Evolutionary conservation across 2,888 invertebrate species (phyloP), one percentile per base, ranked within the genome.

Genomic region (Sarcophaga variegata): DNA sequence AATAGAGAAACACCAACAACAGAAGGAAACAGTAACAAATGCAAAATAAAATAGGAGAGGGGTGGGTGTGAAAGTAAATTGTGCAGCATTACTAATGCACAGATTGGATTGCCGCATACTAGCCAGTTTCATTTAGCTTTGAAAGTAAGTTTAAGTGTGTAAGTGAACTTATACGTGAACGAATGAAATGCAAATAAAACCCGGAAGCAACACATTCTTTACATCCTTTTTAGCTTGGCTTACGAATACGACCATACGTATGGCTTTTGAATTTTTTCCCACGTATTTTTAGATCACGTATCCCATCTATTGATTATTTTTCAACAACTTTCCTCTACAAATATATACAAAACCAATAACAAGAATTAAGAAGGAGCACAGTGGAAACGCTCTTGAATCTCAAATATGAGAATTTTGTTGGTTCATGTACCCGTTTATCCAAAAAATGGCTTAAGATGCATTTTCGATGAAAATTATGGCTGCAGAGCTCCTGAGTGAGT

Each of bases 151-250:
- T 63, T 75, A 69, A 37, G 25, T 66, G 22, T 71, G 37, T 64
- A 60, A 47, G 37, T 37, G 2, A 37, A 8, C 37, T 75, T 84
- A 82, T 79, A 78, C 76, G 81, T 84, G 81, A 84, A 71, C 81
- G 82, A 76, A 85, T 27, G 76, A 62, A 72, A 84, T 84, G 78
- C 75, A 84, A 87, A 87, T 67, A 85, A 37, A 80, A 82, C 67
- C 87, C 84, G 87, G 87, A 82, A 82, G 76, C 79, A 79, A 71
- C 75, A 75, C 8, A 84, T 84, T 74, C 84, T 79, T 17, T 1
- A 77, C 71, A 87, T 87, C 84, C 87, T 84, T 79, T 72, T 79
- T 64, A 87, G 67, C 70, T 84, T 76, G 71, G 75, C 76, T 82
- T 76, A 67, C 79, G 66, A 79, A 62, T 76, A 84, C 84, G 84